Percentiles rank a stretch among this genome's conserved stretches.
These are phyloP conservation scores for Trissonchulus latispiculum DNA, from an alignment of 2,888 invertebrate species.

Conservation along the genomic window DNA sequence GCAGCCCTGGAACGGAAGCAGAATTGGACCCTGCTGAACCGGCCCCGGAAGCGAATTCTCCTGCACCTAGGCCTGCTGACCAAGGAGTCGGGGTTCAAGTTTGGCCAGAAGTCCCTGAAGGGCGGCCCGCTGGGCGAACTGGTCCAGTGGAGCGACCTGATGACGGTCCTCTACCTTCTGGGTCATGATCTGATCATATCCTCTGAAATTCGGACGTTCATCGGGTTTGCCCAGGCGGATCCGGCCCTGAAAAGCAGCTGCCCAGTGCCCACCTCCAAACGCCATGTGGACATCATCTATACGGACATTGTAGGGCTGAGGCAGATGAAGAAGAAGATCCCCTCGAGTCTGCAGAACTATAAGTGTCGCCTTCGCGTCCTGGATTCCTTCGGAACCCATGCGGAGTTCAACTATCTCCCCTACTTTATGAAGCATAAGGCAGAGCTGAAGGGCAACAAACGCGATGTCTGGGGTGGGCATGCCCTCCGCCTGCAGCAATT, in stretches of 20 bases:
- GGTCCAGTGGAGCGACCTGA: slow-evolving; percentile 50
- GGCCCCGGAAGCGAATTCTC: slow-evolving; percentile 43
- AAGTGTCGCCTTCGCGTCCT: slow-evolving; percentile 48
- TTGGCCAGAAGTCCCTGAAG: slow-evolving; percentile 46
- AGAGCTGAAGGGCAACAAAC: slow-evolving; percentile 33
- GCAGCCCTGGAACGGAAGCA: slow-evolving; percentile 35
- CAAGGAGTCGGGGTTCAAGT: slow-evolving; percentile 46
- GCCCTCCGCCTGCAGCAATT: slow-evolving; percentile 46
- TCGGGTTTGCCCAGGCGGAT: slow-evolving; percentile 20
- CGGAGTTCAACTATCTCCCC: slow-evolving; percentile 45
- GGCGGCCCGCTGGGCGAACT: slow-evolving; percentile 50
- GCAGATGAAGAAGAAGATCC: slow-evolving; percentile 44
- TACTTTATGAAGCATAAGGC: slow-evolving; percentile 43
- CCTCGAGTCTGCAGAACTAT: slow-evolving; percentile 43
- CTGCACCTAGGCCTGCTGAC: slow-evolving; percentile 47
- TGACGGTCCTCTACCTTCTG: slow-evolving; percentile 46
- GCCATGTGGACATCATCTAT: slow-evolving; percentile 45
- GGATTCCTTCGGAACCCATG: slow-evolving; percentile 50
- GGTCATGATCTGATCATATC: slow-evolving; percentile 48
- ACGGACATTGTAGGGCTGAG: slow-evolving; percentile 49
- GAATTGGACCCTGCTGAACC: slow-evolving; percentile 31
- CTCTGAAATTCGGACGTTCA: slow-evolving; percentile 40
- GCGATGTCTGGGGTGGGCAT: slow-evolving; percentile 49
- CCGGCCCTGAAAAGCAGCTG: slow-evolving; percentile 24
- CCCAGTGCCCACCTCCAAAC: slow-evolving; percentile 17